Percentiles rank a stretch among this genome's conserved stretches.
Evolutionary conservation across 2,113 vertebrate species (phyloP).

Genomic region (Microtus pennsylvanicus): DNA sequence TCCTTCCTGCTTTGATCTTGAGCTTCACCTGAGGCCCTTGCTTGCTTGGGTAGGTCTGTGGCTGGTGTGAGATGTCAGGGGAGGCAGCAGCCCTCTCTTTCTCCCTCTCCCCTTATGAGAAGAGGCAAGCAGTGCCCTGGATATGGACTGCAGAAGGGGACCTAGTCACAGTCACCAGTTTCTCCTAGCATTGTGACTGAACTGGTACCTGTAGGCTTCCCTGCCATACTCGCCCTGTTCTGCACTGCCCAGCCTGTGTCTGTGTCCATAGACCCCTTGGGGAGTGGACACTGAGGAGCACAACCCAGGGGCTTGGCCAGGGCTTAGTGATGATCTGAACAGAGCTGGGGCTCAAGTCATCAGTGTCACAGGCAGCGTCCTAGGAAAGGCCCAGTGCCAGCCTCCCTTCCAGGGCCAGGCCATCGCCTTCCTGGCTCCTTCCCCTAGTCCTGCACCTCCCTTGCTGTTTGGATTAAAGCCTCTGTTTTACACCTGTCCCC

Average conservation of each 20-base stretch:
- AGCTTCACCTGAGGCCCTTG: background rate
- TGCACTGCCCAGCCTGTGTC: background rate
- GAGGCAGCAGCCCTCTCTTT: background rate
- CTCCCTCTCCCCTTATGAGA: background rate
- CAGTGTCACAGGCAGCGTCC: background rate
- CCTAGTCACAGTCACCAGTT: background rate
- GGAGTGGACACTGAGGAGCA: constrained; percentile 41
- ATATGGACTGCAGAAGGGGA: background rate
- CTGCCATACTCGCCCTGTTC: background rate
- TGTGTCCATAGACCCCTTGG: background rate
- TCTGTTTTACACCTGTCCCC: constrained; percentile 76
- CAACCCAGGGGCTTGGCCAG: background rate
- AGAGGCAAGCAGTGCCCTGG: background rate
- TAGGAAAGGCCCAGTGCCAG: background rate
- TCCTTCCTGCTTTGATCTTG: background rate
- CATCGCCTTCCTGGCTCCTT: background rate
- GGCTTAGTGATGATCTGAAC: background rate
- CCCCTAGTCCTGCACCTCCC: constrained; percentile 7
- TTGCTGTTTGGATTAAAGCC: constrained; percentile 80
- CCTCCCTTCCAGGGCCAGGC: constrained; percentile 28
- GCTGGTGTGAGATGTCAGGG: background rate
- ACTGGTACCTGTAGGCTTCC: background rate
- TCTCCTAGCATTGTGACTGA: background rate
- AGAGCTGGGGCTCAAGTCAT: background rate
- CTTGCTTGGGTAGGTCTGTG: background rate